Base-by-base conservation (phyloP, 2,797 vertebrate species). In the Micromesistius poutassou region DNA sequence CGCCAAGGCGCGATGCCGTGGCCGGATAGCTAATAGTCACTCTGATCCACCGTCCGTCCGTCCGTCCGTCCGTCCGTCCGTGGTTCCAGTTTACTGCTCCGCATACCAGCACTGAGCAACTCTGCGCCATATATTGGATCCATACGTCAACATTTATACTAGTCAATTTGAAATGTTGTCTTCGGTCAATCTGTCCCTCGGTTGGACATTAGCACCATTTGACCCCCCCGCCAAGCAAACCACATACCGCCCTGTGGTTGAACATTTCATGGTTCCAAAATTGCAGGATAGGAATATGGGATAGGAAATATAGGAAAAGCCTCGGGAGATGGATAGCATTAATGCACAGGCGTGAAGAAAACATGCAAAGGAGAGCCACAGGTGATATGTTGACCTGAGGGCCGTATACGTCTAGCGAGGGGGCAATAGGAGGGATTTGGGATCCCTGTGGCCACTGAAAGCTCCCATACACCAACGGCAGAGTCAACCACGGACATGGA, bases 391-490 rank as follows among this genome's bases (percentile, higher is more conserved):
- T 84, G 89, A 90, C 90, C 91, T 87, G 85, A 73, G 85, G 84
- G 85, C 93, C 89, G 92, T 90, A 87, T 89, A 13, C 89, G 91
- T 86, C 81, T 91, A 91, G 91, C 88, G 81, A 86, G 75, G n/a
- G 55, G 55, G 55, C 0, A 25, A 68, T 28, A 28, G 62, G 62
- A 25, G 10, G 28, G 62, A 28, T 28, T 4, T 68, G 62, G 25
- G 62, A 68, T 68, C 62, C 3, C 8, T 10, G 62, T 12, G 25
- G 40, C 40, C 40, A 42, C 12, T 42, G 12, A 42, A 42, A 13
- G 40, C 40, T 16, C 14, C 40, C 13, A 16, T 42, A 42, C 40
- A 14, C 40, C 40, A 1, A 12, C 13, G 40, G 46, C 19, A 50
- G 55, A 62, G 62, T 28, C 62, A 28, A 25, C 62, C 62, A n/a